A percentile compares a stretch with the other conserved stretches of the same genome.
These are phyloP conservation scores for Temnothorax ravouxi DNA, from an alignment of 2,888 invertebrate species.

Conservation along the genomic window DNA sequence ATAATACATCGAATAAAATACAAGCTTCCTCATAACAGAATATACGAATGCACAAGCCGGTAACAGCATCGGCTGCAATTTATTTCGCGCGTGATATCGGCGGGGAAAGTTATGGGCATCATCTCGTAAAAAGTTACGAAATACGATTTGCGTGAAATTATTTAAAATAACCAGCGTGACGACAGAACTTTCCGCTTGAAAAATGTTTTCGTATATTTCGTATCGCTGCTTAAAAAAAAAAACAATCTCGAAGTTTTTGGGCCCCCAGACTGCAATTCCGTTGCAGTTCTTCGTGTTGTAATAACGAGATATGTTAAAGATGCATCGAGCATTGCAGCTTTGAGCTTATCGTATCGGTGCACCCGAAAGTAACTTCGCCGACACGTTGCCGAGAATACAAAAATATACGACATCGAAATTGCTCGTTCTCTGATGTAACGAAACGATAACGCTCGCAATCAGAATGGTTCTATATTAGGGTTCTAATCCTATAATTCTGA, in stretches of 20 bases:
- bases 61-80: neutral
- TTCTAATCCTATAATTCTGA: too few species aligned
- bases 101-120: conserved; percentile 45
- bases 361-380: conserved; percentile 13
- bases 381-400: neutral
- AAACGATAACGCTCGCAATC: too few species aligned
- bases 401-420: conserved; percentile 26
- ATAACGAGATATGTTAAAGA: conserved; percentile 14
- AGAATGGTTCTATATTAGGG: too few species aligned
- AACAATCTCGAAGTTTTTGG: neutral
- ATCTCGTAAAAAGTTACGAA: conserved; percentile 46
- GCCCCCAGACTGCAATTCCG: neutral
- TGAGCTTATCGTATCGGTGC: neutral
- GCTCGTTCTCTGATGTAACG: conserved; percentile 10
- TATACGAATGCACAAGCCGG: conserved; percentile 35
- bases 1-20: too few species aligned
- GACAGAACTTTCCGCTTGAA: conserved; percentile 45
- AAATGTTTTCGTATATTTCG: conserved; percentile 39
- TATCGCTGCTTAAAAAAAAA: conserved; percentile 17
- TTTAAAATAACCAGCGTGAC: conserved; percentile 48
- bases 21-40: too few species aligned
- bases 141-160: conserved; percentile 57
- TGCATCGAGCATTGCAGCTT: conserved; percentile 1
- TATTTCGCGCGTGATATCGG: conserved; percentile 13
- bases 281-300: neutral